Evolutionary conservation across 2,888 invertebrate species (phyloP).

Genomic region (Mythimna impura): DNA sequence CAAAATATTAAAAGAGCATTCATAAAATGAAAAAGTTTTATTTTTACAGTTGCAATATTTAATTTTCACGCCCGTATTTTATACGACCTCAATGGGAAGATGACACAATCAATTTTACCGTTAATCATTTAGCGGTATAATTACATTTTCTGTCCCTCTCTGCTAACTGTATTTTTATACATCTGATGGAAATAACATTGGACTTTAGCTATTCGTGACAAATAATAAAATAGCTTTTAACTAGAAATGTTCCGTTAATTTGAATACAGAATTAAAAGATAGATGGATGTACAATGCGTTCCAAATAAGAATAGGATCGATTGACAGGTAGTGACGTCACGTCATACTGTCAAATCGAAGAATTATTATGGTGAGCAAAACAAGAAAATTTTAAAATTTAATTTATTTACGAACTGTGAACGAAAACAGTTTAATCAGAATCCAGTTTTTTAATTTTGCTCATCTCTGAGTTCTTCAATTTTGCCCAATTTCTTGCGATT

Average conservation of each 20-base stretch:
- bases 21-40: constrained; percentile 7
- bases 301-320: too few relatives aligned
- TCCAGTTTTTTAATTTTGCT: too few relatives aligned
- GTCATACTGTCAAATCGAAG: too few relatives aligned
- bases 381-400: too few relatives aligned
- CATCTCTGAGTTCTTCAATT: too few relatives aligned
- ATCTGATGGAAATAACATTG: constrained; percentile 3
- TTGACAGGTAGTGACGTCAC: too few relatives aligned
- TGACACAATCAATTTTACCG: constrained; percentile 45
- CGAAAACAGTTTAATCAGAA: too few relatives aligned
- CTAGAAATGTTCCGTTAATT: background rate
- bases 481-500: too few relatives aligned
- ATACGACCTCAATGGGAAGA: constrained; percentile 31
- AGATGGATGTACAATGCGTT: too few relatives aligned
- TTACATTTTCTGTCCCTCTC: constrained; percentile 18
- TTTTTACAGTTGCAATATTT: constrained; percentile 36
- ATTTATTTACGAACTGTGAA: too few relatives aligned
- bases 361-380: too few relatives aligned
- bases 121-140: constrained; percentile 29
- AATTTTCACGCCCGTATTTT: constrained; percentile 34
- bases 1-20: constrained; percentile 25
- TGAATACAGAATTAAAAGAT: background rate
- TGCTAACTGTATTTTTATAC: constrained; percentile 33
- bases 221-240: background rate
- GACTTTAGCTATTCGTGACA: background rate